phyloP scores from a whole-genome alignment of 2,888 invertebrate genomes.

The Drosophila infuscata region DNA sequence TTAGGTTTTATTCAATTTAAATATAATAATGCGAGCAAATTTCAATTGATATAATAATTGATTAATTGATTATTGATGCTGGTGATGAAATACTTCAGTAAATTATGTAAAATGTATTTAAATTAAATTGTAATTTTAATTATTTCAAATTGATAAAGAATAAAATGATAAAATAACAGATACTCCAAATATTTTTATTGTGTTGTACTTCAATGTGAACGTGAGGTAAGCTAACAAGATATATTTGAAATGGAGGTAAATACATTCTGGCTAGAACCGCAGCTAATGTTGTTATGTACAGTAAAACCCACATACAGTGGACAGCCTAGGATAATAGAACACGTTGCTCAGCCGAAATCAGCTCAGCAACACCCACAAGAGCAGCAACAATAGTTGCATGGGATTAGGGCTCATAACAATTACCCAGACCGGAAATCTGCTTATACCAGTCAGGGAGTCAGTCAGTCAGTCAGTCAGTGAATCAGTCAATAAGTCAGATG shows the following conservation, averaged over 20 bases:
- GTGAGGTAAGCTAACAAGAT: not conserved
- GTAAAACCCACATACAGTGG: slow-evolving; percentile 19
- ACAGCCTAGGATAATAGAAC: slow-evolving; percentile 11
- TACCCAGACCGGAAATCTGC: slow-evolving; percentile 76
- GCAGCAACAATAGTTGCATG: slow-evolving; percentile 40
- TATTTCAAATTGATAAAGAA: slow-evolving; percentile 78
- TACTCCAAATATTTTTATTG: not conserved
- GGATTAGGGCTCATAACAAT: slow-evolving; percentile 61
- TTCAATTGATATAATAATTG: slow-evolving; percentile 15
- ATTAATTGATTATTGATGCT: slow-evolving; percentile 28
- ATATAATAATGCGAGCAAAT: slow-evolving; percentile 19
- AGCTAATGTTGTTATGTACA: slow-evolving; percentile 10
- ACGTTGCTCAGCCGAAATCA: slow-evolving; percentile 25
- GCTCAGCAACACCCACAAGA: slow-evolving; percentile 49
- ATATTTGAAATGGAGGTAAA: not conserved
- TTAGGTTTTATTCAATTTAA: slow-evolving; percentile 47
- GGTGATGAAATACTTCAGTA: slow-evolving; percentile 63
- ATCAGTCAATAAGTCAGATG: slow-evolving; percentile 57
- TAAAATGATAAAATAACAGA: slow-evolving; percentile 58
- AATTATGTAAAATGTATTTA: slow-evolving; percentile 76
- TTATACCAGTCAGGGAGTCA: slow-evolving; percentile 30
- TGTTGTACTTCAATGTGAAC: not conserved
- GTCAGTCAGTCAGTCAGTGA: slow-evolving; percentile 38
- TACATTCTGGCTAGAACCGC: not conserved
- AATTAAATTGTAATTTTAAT: slow-evolving; percentile 79